Conservation (phyloP, 2,797 vertebrate genomes). For the Poeciliopsis turneri region DNA sequence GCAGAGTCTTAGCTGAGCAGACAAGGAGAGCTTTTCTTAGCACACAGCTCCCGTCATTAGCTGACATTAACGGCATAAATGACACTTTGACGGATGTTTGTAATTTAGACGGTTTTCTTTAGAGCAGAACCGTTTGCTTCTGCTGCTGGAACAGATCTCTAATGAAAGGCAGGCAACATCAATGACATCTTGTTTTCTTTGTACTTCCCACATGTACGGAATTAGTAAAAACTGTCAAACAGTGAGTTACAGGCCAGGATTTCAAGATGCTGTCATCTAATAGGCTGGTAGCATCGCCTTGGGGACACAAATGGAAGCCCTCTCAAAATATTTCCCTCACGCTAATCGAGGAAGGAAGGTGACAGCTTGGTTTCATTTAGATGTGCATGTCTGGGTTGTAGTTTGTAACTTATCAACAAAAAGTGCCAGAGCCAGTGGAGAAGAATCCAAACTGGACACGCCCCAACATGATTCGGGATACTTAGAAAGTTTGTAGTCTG, state of each 20-base stretch:
- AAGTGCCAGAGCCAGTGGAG: not conserved
- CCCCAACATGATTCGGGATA: not conserved
- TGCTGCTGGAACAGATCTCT: conserved; percentile 63
- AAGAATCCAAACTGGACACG: not conserved
- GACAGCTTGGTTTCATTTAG: conserved; percentile 3
- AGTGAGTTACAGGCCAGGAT: not conserved
- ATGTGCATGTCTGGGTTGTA: not conserved
- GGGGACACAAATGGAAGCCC: not conserved
- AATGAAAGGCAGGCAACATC: conserved; percentile 74
- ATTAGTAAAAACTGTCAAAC: conserved; percentile 22
- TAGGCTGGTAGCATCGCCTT: not conserved
- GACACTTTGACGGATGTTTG: conserved; percentile 72
- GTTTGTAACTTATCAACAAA: not conserved
- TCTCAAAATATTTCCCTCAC: not conserved
- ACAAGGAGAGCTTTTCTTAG: conserved; percentile 42
- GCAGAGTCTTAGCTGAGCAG: conserved; percentile 33
- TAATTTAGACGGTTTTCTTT: conserved; percentile 68
- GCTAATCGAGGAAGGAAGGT: not conserved
- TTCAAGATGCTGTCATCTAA: conserved; percentile 7
- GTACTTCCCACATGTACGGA: conserved; percentile 33
- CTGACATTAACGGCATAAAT: conserved; percentile 56
- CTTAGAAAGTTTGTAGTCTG: not conserved
- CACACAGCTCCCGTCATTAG: conserved; percentile 60
- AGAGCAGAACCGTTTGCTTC: conserved; percentile 73
- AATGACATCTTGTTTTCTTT: conserved; percentile 48